Conservation (phyloP, 1,140 invertebrate genomes). For the Lanistes nyassanus region DNA sequence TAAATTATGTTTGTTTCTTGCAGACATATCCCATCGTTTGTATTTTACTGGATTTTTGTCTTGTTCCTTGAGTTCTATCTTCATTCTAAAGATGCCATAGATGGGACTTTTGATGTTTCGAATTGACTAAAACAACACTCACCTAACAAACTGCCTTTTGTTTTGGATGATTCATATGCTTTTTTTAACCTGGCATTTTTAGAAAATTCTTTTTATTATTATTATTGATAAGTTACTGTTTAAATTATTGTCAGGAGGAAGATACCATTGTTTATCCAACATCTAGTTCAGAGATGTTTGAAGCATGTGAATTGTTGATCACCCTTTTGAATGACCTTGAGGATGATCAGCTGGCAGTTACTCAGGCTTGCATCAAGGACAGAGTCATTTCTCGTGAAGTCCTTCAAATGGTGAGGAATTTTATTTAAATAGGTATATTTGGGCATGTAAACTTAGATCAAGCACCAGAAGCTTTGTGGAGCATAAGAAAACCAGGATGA, state of each 20-base stretch:
- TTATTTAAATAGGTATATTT: background rate
- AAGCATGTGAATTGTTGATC: conserved; percentile 18
- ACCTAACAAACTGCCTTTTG: no score
- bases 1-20: no score
- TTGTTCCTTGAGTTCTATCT: no score
- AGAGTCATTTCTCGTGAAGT: background rate
- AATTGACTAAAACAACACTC: no score
- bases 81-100: no score
- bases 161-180: no score
- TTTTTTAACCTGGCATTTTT: background rate
- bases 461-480: no score
- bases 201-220: background rate
- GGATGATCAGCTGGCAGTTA: conserved; percentile 8
- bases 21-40: no score
- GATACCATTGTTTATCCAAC: conserved; percentile 9
- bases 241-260: conserved; percentile 10
- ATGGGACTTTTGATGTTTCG: no score
- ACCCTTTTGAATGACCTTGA: conserved; percentile 16
- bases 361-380: conserved; percentile 1
- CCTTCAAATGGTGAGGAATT: background rate
- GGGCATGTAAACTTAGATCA: no score
- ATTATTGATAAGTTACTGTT: background rate
- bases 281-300: conserved; percentile 14
- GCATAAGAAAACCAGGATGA: no score
- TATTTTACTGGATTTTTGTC: no score